Conservation (phyloP, 2,113 vertebrate species). For the Megaptera novaeangliae region DNA sequence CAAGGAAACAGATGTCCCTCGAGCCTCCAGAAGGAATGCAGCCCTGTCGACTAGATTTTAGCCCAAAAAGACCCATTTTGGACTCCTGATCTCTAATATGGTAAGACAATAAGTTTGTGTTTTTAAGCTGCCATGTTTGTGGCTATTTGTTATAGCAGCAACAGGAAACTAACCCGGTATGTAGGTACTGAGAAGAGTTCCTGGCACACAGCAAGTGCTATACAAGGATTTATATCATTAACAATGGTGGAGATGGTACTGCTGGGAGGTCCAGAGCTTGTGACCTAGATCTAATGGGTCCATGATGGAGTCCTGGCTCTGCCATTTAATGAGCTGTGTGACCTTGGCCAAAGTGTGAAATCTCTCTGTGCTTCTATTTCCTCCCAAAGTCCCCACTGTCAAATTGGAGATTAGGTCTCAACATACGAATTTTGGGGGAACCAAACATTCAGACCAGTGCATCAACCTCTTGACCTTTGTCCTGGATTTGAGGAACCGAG, state of each 20-base stretch:
- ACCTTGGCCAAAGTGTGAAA: not conserved
- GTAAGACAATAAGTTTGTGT: not conserved
- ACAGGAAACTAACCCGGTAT: rapidly evolving
- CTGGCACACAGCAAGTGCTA: rapidly evolving
- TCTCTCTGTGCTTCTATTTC: not conserved
- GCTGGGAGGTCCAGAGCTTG: rapidly evolving
- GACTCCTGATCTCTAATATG: not conserved
- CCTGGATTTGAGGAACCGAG: not conserved
- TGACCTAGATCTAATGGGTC: rapidly evolving
- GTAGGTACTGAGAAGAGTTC: rapidly evolving
- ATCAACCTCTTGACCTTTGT: not conserved
- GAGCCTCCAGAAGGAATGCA: not conserved
- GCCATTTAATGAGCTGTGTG: not conserved
- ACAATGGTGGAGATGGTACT: rapidly evolving
- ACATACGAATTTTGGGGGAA: not conserved
- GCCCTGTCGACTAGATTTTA: not conserved
- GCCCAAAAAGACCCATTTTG: not conserved
- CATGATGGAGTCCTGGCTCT: not conserved
- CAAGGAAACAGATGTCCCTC: not conserved
- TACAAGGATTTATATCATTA: rapidly evolving
- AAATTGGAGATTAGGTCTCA: not conserved
- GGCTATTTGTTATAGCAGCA: not conserved
- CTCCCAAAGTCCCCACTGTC: not conserved
- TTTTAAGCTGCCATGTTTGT: not conserved
- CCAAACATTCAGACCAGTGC: not conserved